A percentile compares a stretch with the other conserved stretches of the same genome.
These are phyloP conservation scores for Passer domesticus DNA, from an alignment of 2,113 vertebrate species.

Conservation along the genomic window DNA sequence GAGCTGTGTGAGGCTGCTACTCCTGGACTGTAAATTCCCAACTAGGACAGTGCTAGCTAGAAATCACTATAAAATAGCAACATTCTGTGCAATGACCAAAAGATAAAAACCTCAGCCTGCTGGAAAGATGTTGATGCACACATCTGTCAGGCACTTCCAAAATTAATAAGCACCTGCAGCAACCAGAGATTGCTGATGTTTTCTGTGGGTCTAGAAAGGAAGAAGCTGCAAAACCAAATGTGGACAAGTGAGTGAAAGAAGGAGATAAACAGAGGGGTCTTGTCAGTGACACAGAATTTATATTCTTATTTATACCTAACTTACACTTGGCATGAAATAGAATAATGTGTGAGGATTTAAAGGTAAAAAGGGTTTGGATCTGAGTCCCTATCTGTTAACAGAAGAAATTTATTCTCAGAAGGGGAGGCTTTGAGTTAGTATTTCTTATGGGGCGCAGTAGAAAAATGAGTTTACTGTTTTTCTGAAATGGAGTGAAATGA, in stretches of 20 bases:
- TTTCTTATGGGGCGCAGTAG: neutral
- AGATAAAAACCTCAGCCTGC: neutral
- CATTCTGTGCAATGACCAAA: neutral
- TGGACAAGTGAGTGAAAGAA: neutral
- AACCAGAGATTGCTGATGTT: neutral
- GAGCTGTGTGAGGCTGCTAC: neutral
- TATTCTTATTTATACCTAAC: neutral
- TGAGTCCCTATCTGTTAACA: neutral
- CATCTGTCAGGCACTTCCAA: neutral
- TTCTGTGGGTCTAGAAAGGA: neutral
- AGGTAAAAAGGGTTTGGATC: neutral
- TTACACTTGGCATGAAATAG: neutral
- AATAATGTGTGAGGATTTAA: neutral
- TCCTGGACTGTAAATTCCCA: neutral
- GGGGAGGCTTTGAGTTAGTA: neutral
- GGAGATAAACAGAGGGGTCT: neutral
- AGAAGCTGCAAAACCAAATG: neutral
- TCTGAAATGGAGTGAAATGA: neutral
- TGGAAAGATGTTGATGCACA: neutral
- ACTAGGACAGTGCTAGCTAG: neutral
- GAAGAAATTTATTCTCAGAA: neutral
- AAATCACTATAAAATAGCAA: neutral
- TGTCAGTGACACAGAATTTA: neutral
- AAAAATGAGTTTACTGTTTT: conserved; percentile 20
- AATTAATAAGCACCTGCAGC: neutral